phyloP scores from a whole-genome alignment of 2,888 invertebrate species.

The Spialia ferax region DNA sequence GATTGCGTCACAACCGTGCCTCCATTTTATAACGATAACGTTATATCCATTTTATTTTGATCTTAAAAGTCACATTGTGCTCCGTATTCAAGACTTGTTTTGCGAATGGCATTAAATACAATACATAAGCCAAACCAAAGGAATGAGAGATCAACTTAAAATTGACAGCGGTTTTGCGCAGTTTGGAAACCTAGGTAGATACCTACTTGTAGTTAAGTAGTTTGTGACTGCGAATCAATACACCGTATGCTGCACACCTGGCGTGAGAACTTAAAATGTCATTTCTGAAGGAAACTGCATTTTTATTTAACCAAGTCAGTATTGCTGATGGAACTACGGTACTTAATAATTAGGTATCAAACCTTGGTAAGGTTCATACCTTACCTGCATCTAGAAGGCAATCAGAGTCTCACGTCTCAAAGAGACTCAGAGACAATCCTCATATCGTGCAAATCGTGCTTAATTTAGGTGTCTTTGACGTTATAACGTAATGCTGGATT shows the following conservation, averaged over 20 bases:
- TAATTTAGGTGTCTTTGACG: too few species aligned
- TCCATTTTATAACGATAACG: constrained; percentile 47
- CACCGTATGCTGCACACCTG: not conserved
- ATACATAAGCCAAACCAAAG: not conserved
- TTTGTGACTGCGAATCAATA: not conserved
- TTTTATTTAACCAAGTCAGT: not conserved
- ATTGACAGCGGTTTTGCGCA: not conserved
- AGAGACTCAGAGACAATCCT: too few species aligned
- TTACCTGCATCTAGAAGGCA: too few species aligned
- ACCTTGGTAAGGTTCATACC: too few species aligned
- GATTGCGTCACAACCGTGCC: constrained; percentile 70
- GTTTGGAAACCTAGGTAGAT: not conserved
- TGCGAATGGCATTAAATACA: not conserved
- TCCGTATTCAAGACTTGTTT: not conserved
- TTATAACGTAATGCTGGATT: too few species aligned
- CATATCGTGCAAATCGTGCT: too few species aligned
- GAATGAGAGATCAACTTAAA: constrained; percentile 9
- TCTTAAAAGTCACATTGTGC: not conserved
- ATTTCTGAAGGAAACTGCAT: not conserved
- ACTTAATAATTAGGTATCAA: too few species aligned
- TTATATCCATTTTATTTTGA: constrained; percentile 11
- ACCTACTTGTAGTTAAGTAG: too few species aligned
- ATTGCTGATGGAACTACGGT: too few species aligned
- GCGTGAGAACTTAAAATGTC: not conserved
- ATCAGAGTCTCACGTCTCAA: too few species aligned